Conservation (phyloP, 2,888 invertebrate genomes). For the Cataglyphis albicans region DNA sequence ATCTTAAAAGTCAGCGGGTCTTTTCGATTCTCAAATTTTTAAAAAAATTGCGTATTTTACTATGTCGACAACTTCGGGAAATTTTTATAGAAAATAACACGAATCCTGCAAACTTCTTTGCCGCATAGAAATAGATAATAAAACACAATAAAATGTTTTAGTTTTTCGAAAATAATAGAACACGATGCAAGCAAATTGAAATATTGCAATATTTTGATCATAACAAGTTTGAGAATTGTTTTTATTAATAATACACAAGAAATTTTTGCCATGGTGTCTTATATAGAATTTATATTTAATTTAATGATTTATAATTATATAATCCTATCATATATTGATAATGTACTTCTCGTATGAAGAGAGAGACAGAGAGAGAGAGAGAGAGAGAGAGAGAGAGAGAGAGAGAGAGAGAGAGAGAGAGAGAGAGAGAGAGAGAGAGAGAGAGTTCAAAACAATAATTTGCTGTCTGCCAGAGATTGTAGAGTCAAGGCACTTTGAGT, state of each 20-base stretch:
- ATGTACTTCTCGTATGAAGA: neutral
- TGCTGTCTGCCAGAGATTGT: neutral
- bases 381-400: too few relatives aligned
- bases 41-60: neutral
- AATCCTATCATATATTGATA: neutral
- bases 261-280: neutral
- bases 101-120: neutral
- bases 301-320: constrained; percentile 1
- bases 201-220: neutral
- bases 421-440: too few relatives aligned
- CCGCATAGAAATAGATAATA: neutral
- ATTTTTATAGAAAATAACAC: constrained; percentile 5
- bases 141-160: neutral
- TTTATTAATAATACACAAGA: neutral
- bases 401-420: too few relatives aligned
- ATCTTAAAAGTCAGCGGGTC: neutral
- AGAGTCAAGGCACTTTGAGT: constrained; percentile 28
- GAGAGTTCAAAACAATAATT: neutral
- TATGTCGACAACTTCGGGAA: neutral
- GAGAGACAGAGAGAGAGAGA: too few relatives aligned
- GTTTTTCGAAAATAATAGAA: constrained; percentile 16
- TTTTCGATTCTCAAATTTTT: constrained; percentile 2
- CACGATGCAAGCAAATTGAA: neutral
- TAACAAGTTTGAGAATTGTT: neutral
- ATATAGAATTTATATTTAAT: neutral